Base-by-base conservation (phyloP, 2,888 invertebrate genomes). In the Salpingus planirostris region DNA sequence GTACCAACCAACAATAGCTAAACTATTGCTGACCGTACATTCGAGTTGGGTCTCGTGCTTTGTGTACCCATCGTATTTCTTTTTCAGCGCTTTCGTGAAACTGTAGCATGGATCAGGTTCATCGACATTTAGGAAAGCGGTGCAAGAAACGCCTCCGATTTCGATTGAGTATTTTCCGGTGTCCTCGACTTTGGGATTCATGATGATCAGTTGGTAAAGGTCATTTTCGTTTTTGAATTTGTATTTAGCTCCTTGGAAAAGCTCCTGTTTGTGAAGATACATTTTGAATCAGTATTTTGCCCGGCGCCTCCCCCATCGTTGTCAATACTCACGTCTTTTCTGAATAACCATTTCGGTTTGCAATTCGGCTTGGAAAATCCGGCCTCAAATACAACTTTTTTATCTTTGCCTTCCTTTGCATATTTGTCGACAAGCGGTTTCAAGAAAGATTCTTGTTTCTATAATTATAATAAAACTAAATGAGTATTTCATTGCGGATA, bases 131-230 rank as follows among this genome's bases (percentile, higher is more conserved):
- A 99, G 76, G 69, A 90, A 89, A 25, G 85, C 95, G 11, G 89
- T 84, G 49, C 86, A 87, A 31, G 80, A 78, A 27, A 88, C 76
- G 31, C 93, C 91, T 52, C 88, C 85, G 50, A 96, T 90, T 69
- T 97, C 93, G 53, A 95, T 82, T 0, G 88, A 89, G 60, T 95
- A 96, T 70, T 93, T 93, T 51, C 96, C 98, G 47, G 87, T 87
- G 63, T 99, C 98, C 52, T 98, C 97, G 21, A 89, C 88, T 68
- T 89, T 91, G 1, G 98, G 95, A 54, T 76, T 79, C 61, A 75
- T 75, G 53, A 99, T 91, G 45, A 89, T 83, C 43, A 98, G 71
- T 55, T 83, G 86, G 64, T 97, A 95, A 1, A 81, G 77, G 57
- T 93, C 91, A 54, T 84, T 86, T 61, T 96, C 93, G 56, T 81